Percentiles rank a stretch among this genome's conserved stretches.
These are phyloP conservation scores for Hydrochoerus hydrochaeris DNA, from an alignment of 2,113 vertebrate genomes.

Conservation along the genomic window DNA sequence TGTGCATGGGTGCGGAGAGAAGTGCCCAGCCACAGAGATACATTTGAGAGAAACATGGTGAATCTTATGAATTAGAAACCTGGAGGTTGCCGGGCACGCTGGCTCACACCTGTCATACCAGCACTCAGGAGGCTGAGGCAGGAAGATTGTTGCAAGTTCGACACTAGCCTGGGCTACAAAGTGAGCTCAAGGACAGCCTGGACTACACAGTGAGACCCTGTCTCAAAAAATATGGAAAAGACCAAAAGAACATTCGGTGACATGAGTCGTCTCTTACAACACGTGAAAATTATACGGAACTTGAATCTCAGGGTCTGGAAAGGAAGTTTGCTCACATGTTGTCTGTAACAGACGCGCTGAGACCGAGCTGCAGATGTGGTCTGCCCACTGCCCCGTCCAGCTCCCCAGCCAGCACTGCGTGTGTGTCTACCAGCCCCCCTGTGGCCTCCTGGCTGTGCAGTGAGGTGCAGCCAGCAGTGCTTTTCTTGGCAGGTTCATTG, in stretches of 20 bases:
- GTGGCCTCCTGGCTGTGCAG: not conserved
- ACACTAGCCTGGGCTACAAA: not conserved
- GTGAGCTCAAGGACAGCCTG: not conserved
- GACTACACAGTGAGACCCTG: not conserved
- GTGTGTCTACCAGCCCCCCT: not conserved
- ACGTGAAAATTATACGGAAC: not conserved
- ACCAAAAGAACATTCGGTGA: not conserved
- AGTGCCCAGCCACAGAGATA: not conserved
- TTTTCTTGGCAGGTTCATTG: conserved; percentile 39
- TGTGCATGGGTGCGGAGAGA: not conserved
- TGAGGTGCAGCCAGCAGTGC: not conserved
- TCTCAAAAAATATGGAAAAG: not conserved
- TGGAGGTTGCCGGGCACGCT: too few species aligned
- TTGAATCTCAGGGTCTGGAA: not conserved
- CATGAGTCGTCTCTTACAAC: not conserved
- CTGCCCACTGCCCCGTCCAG: not conserved
- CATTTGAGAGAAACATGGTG: not conserved
- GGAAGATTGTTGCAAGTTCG: not conserved
- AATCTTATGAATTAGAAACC: not conserved
- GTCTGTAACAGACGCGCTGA: not conserved
- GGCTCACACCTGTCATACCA: too few species aligned
- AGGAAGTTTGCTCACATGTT: not conserved
- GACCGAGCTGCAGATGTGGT: not conserved
- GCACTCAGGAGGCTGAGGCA: not conserved
- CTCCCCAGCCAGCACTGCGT: not conserved